Conservation (phyloP, 2,888 invertebrate species). For the Choreutis nemorana region DNA sequence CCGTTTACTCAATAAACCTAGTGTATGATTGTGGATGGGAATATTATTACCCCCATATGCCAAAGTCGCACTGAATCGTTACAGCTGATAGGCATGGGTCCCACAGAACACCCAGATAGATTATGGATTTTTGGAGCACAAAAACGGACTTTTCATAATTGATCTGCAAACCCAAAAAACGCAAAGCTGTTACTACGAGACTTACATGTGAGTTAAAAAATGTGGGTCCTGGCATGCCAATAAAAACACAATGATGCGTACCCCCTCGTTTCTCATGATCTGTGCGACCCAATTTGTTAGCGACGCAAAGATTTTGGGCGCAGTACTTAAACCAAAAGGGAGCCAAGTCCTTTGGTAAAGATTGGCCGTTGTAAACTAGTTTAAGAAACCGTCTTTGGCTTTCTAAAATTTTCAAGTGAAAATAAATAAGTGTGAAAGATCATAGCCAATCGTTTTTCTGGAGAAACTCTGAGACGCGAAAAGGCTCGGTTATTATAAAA, state of each 20-base stretch:
- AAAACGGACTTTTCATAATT: slow-evolving; percentile 10
- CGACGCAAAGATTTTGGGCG: slow-evolving; percentile 11
- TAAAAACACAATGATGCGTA: slow-evolving; percentile 12
- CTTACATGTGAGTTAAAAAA: neutral
- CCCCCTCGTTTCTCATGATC: slow-evolving; percentile 11
- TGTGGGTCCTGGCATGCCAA: slow-evolving; percentile 9
- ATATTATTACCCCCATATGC: too few relatives aligned
- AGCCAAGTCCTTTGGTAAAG: slow-evolving; percentile 12
- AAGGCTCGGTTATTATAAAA: slow-evolving; percentile 6
- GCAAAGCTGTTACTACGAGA: neutral
- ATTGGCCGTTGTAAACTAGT: slow-evolving; percentile 7
- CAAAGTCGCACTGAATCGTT: slow-evolving; percentile 12
- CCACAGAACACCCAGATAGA: slow-evolving; percentile 12
- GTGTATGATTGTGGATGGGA: too few relatives aligned
- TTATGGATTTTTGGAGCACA: slow-evolving; percentile 7
- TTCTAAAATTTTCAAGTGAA: slow-evolving; percentile 8
- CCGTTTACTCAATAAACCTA: too few relatives aligned
- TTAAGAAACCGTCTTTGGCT: slow-evolving; percentile 13
- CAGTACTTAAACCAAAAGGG: slow-evolving; percentile 12
- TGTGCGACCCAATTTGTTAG: slow-evolving; percentile 15
- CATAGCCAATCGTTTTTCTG: slow-evolving; percentile 9
- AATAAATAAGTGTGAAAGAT: slow-evolving; percentile 13
- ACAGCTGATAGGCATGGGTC: slow-evolving; percentile 10
- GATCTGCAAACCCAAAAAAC: slow-evolving; percentile 9
- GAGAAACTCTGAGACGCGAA: slow-evolving; percentile 9